Evolutionary conservation across 2,888 invertebrate species (phyloP).

Genomic region (Cremastobaeus sp.): DNA sequence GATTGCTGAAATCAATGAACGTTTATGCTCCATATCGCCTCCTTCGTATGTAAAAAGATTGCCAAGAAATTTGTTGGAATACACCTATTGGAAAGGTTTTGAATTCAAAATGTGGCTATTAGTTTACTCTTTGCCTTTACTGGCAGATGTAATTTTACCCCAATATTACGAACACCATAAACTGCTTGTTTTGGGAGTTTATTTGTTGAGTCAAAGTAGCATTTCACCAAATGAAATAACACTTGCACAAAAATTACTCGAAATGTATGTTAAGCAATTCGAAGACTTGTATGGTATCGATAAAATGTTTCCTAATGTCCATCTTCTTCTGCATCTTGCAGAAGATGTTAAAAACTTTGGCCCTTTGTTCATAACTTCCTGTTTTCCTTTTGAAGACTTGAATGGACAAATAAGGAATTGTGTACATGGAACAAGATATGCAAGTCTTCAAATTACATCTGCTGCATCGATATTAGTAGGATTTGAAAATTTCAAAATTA

Average conservation of each 20-base stretch:
- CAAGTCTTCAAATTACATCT: not conserved
- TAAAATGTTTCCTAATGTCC: slow-evolving; percentile 2
- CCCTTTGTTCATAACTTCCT: not conserved
- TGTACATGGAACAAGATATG: not conserved
- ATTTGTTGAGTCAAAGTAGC: slow-evolving; percentile 1
- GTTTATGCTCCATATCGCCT: not conserved
- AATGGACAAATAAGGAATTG: slow-evolving; percentile 5
- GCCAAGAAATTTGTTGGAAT: slow-evolving; percentile 2
- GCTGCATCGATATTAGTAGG: not conserved
- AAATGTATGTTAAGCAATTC: not conserved
- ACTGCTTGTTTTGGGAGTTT: too few relatives aligned
- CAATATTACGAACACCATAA: not conserved
- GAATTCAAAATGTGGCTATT: slow-evolving; percentile 15
- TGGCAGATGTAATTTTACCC: not conserved
- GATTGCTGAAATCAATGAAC: not conserved
- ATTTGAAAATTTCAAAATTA: not conserved
- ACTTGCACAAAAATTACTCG: not conserved
- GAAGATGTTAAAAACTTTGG: slow-evolving; percentile 8
- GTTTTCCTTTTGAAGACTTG: slow-evolving; percentile 3
- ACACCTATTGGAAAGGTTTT: slow-evolving; percentile 6
- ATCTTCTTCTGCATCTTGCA: not conserved
- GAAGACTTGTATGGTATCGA: not conserved
- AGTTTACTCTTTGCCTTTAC: not conserved
- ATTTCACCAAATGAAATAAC: not conserved
- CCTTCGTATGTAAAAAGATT: slow-evolving; percentile 10